Base-by-base conservation (phyloP, 2,888 invertebrate genomes). In the Drosophila peninsularis region DNA sequence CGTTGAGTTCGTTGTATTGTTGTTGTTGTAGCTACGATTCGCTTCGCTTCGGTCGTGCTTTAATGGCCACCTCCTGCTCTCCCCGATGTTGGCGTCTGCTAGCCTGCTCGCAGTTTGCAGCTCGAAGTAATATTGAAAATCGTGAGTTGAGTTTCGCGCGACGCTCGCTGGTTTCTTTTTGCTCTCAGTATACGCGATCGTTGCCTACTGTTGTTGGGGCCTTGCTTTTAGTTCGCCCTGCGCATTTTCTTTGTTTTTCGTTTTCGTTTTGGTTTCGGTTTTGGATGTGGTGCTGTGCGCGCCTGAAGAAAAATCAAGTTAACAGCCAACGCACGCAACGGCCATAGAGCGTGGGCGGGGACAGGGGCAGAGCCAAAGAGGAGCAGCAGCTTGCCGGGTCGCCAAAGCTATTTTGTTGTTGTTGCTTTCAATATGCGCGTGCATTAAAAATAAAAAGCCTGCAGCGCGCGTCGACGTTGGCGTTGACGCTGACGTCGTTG, bases 191-290 rank as follows among this genome's bases (percentile, higher is more conserved):
- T 56, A 17, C 57, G 67, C 72, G 69, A 62, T 56, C 39, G 37
- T 34, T 56, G 30, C 10, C 11, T 21, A 39, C 21, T 53, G 37
- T 36, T 37, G 58, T 68, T 66, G 68, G 63, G 71, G 65, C 70
- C 77, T 67, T 65, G 53, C 68, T 68, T 68, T 63, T 24, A 49
- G 71, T 69, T 77, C 53, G 83, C 83, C 83, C 83, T 80, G 76
- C 65, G 73, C 89, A 88, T 89, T 89, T 89, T 89, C 85, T 89
- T 89, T 87, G 81, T 87, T 76, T 75, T 82, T 86, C 69, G 74
- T 71, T 65, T 70, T 69, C 10, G 36, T 70, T 67, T 70, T 69
- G 61, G 50, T 56, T 50, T 57, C 45, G 50, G 54, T 60, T 67
- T 70, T 67, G 61, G 50, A 54, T 50, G 54, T 53, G 54, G 54